phyloP scores from a whole-genome alignment of 2,113 vertebrate genomes.

The Megaceryle torquata region DNA sequence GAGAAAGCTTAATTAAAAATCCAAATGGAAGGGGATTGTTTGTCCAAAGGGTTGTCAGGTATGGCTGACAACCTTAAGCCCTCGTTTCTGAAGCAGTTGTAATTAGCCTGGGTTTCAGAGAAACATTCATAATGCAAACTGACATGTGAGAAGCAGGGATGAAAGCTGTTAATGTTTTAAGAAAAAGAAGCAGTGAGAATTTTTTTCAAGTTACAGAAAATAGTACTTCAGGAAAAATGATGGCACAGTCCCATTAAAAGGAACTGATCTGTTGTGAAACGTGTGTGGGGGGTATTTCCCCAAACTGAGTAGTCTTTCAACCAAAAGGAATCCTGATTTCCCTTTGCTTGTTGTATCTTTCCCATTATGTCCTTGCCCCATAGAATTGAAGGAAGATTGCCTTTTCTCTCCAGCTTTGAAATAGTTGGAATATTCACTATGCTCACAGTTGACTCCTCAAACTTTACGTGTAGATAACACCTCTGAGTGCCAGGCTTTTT shows the following conservation, averaged over 20 bases:
- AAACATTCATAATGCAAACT: neutral
- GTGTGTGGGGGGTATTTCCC: neutral
- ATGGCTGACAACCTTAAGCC: neutral
- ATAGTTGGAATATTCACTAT: neutral
- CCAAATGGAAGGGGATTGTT: neutral
- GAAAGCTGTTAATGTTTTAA: neutral
- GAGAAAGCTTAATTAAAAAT: neutral
- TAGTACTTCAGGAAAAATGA: neutral
- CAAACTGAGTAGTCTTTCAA: neutral
- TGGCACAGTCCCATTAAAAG: neutral
- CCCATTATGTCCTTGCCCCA: neutral
- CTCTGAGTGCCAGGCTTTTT: neutral
- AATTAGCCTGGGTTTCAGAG: neutral
- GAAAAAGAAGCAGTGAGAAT: neutral
- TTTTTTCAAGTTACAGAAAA: neutral
- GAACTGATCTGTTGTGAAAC: neutral
- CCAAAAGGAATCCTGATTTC: neutral
- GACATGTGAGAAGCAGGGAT: neutral
- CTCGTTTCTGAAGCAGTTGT: neutral
- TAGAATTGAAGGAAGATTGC: neutral
- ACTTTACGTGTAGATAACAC: rapidly evolving
- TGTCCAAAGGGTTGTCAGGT: neutral
- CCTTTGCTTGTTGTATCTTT: neutral
- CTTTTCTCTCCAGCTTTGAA: neutral
- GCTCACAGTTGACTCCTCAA: neutral